Base-by-base conservation (phyloP, 2,113 vertebrate genomes). In the Paracanthobrama guichenoti region DNA sequence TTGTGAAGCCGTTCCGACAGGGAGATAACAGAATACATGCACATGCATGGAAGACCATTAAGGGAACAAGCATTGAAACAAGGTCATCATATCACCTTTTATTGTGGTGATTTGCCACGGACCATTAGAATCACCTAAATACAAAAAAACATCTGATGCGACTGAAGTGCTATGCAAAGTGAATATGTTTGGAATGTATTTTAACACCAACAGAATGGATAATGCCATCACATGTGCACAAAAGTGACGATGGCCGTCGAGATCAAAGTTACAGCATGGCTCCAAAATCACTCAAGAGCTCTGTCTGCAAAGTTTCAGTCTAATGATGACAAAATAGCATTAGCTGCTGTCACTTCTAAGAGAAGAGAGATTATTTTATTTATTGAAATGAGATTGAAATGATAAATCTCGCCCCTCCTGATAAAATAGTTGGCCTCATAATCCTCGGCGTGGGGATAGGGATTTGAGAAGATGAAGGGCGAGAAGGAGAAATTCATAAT, bases 391-490 rank as follows among this genome's bases (percentile, higher is more conserved):
- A 95, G 95, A 97, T 95, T 95, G 95, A 96, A 97, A 96, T 96
- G 91, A 96, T 96, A 96, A 94, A 96, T 96, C 96, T 96, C 95
- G 93, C 93, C 93, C 93, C 92, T 91, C 95, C 95, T 96, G 95
- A 97, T 97, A 98, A 97, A 98, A 97, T 96, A 97, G 96, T 97
- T 92, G 94, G 95, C 96, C 95, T 97, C 97, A 98, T 97, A 98
- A 98, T 95, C 95, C 94, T 93, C 77, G 89, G 92, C 95, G 95
- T 95, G 94, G 95, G 95, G 93, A 93, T 94, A 94, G 86, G 96
- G 95, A 97, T 96, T 96, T 95, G 91, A 95, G 92, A 95, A 92
- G 89, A 90, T 94, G 94, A 93, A 94, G 90, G 90, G 93, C 90
- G 92, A 93, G 92, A 92, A 92, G 93, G 95, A 96, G 94, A 95